Percentiles rank a stretch among this genome's conserved stretches.
phyloP scores from a whole-genome alignment of 2,797 vertebrate species.

The Rallus crepitans region DNA sequence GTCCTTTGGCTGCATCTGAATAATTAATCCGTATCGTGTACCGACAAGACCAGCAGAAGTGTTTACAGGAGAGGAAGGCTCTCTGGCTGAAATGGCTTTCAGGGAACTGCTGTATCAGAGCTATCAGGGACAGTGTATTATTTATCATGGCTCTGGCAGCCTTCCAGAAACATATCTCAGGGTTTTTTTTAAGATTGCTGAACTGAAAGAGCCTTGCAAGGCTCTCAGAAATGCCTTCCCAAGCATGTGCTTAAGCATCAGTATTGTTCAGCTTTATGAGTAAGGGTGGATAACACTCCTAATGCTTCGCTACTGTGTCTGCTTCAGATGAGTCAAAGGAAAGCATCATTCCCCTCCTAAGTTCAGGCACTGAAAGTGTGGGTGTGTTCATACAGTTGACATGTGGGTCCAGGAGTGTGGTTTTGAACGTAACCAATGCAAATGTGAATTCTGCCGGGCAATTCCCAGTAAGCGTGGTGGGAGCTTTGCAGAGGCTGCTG shows the following conservation, averaged over 20 bases:
- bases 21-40: not conserved
- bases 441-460: not conserved
- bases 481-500: not conserved
- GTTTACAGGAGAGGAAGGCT: conserved; percentile 24
- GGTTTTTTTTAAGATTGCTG: not conserved
- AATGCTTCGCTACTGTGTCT: not conserved
- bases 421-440: not conserved
- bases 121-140: conserved; percentile 40
- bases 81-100: conserved; percentile 24
- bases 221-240: conserved; percentile 6
- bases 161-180: not conserved
- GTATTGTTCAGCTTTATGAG: not conserved
- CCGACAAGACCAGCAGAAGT: not conserved
- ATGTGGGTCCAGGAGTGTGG: not conserved
- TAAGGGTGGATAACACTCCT: not conserved
- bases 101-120: not conserved
- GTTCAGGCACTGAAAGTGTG: not conserved
- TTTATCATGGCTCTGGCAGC: conserved; percentile 19
- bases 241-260: not conserved
- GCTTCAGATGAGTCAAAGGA: not conserved
- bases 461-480: not conserved
- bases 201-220: conserved; percentile 4
- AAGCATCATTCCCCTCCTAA: not conserved
- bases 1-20: not conserved
- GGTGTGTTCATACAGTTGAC: not conserved